Base-by-base conservation (phyloP, 1,140 invertebrate genomes). In the Monomorium pharaonis region DNA sequence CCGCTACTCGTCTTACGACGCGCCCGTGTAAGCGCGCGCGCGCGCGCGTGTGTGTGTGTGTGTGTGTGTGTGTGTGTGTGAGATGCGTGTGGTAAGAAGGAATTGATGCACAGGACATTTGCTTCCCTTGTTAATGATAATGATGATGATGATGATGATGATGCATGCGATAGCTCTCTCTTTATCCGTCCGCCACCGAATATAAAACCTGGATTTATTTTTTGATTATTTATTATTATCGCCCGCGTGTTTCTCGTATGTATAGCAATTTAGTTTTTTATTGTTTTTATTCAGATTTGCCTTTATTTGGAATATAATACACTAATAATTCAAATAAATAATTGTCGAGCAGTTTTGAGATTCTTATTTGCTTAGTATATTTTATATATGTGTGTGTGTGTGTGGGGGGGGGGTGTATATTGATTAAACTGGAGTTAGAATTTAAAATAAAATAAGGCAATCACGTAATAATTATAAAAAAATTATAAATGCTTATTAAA, bases 1-100 rank as follows among this genome's bases (percentile, higher is more conserved):
- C 62, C 74, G 87, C 89, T 91, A 91, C 90, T 89, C 74, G 91
- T 92, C 87, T 92, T 91, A 92, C 90, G 87, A 47, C 24, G 49
- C 42, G 54, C 47, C 60, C 83, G 58, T 74, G 37, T 76, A 27
- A 1, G 21, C 16, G 21, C 12, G 21, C 7, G 24, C 42, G 37
- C 0, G 12, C 7, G 49, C 9, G 27, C 2, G 12, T 7, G 16
- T 27, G 16, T 12, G 18, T 21, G 3, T 7, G 18, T 9, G 76
- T 9, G 18, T 37, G n/a, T n/a, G n/a, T n/a, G n/a, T n/a, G n/a
- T n/a, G n/a, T n/a, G n/a, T n/a, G n/a, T n/a, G n/a, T n/a, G n/a
- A n/a, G n/a, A n/a, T 12, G 18, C 14, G 3, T 7, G n/a, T 54
- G 21, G 12, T 44, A 58, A 72, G 37, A 27, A 72, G 51, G 51